Percentiles rank a stretch among this genome's conserved stretches.
These are phyloP conservation scores for Pristiophorus japonicus DNA, from an alignment of 2,113 vertebrate genomes.

Conservation along the genomic window DNA sequence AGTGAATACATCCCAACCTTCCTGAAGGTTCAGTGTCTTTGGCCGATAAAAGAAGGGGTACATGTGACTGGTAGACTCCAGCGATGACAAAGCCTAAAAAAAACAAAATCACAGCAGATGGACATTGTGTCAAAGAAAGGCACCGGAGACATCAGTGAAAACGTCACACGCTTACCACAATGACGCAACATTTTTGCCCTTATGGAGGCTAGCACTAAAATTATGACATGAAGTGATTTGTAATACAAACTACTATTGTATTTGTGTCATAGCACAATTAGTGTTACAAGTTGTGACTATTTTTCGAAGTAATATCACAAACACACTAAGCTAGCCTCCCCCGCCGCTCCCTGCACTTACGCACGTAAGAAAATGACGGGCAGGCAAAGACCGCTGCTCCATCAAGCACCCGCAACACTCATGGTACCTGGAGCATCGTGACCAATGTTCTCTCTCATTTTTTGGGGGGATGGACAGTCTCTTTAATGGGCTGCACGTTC, in stretches of 20 bases:
- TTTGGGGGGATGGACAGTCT: too few species aligned
- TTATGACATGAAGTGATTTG: neutral
- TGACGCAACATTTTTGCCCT: neutral
- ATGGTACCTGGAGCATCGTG: neutral
- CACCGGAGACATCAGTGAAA: neutral
- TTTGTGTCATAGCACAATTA: neutral
- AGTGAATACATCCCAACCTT: conserved; percentile 59
- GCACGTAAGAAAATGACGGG: neutral
- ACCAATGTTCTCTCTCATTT: too few species aligned
- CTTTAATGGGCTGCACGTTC: too few species aligned
- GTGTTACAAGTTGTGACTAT: neutral
- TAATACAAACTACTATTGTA: neutral
- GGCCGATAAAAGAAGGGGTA: conserved; percentile 83
- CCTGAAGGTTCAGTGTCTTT: conserved; percentile 50
- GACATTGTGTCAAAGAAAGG: neutral
- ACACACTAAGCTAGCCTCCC: neutral
- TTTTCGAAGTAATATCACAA: neutral
- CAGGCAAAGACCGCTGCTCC: neutral
- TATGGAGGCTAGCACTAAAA: neutral
- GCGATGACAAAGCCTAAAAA: conserved; percentile 67
- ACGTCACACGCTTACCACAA: neutral
- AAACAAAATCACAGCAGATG: neutral
- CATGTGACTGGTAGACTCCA: conserved; percentile 67
- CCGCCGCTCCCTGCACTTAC: neutral
- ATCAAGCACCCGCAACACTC: neutral